Evolutionary conservation across 2,797 vertebrate genomes (phyloP).

Genomic region (Sternarchorhynchus goeldii): DNA sequence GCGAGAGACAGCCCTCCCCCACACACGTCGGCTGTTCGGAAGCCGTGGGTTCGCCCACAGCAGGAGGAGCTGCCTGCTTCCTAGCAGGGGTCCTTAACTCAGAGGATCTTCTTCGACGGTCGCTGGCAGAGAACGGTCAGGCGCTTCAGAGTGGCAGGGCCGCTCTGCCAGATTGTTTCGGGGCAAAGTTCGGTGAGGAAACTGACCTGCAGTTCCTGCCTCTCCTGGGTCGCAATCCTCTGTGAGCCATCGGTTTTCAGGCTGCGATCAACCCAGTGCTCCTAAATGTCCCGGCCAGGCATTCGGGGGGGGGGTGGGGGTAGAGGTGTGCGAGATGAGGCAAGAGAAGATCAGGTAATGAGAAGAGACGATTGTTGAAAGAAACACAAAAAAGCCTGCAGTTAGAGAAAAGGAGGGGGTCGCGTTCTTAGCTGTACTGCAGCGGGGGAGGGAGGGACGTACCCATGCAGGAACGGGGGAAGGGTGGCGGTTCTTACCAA

Average conservation of each 20-base stretch:
- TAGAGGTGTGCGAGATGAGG: background rate
- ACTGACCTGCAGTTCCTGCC: slow-evolving; percentile 88
- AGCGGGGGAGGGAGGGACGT: background rate
- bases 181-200: no score
- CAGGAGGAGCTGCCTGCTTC: slow-evolving; percentile 49
- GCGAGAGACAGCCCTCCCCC: background rate
- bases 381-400: slow-evolving; percentile 9
- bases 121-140: no score
- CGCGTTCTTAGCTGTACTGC: slow-evolving; percentile 81
- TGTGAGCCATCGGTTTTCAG: slow-evolving; percentile 87
- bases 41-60: slow-evolving; percentile 33
- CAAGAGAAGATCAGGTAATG: background rate
- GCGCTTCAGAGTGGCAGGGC: no score
- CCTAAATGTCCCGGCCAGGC: slow-evolving; percentile 65
- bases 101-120: no score
- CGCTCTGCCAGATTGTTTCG: no score
- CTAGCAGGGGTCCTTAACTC: background rate
- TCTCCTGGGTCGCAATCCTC: slow-evolving; percentile 86
- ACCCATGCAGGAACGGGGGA: background rate
- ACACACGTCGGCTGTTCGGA: background rate
- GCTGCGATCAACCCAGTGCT: slow-evolving; percentile 84
- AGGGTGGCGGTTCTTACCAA: slow-evolving; percentile 76
- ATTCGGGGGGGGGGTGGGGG: background rate
- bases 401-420: background rate
- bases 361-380: background rate